Percentiles rank a stretch among this genome's conserved stretches.
phyloP scores from a whole-genome alignment of 2,797 vertebrate genomes.

The Malacoraja senta region DNA sequence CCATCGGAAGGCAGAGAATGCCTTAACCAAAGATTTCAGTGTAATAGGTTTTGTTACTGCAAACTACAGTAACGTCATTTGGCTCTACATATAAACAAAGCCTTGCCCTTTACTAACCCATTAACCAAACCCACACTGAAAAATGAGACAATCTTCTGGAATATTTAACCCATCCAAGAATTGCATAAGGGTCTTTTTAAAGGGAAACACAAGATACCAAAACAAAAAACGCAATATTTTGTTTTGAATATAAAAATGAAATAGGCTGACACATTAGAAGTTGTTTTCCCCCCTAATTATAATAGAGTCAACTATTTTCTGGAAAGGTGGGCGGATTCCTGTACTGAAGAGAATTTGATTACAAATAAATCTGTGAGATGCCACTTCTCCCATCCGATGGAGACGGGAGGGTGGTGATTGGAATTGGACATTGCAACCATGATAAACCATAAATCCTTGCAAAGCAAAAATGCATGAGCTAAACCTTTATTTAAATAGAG shows the following conservation, averaged over 20 bases:
- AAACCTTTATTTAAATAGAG: background rate
- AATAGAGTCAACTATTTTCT: background rate
- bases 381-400: background rate
- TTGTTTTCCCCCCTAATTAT: too few relatives aligned
- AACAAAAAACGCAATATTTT: background rate
- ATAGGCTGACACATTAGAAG: background rate
- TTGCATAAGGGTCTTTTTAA: background rate
- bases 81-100: slow-evolving; percentile 17
- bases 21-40: slow-evolving; percentile 1
- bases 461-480: background rate
- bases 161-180: background rate
- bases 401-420: background rate
- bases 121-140: background rate
- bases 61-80: slow-evolving; percentile 26
- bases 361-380: background rate
- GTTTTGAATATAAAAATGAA: background rate
- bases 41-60: background rate
- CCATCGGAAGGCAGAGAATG: background rate
- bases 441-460: background rate
- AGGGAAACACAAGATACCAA: background rate
- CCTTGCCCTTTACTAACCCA: slow-evolving; percentile 8
- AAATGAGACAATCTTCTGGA: background rate
- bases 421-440: background rate
- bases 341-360: background rate
- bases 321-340: background rate